These are phyloP conservation scores for Mormyrus hasselquistii DNA, from an alignment of 2,797 vertebrate species.

Conservation along the genomic window DNA sequence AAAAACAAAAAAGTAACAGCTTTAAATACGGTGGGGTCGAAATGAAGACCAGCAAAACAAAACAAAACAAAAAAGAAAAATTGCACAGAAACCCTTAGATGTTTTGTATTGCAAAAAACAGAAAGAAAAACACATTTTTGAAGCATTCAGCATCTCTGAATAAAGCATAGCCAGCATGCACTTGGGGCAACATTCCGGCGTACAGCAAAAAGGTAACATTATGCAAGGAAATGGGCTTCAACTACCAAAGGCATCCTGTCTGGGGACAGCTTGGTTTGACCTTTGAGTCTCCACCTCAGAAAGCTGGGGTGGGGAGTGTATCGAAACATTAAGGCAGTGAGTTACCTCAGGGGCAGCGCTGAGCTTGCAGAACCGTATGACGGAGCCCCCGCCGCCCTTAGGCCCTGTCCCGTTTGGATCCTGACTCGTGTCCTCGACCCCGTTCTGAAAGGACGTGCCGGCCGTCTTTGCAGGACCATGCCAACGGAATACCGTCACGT, in stretches of 20 bases:
- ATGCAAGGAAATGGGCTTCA: neutral
- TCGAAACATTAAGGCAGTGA: constrained; percentile 2
- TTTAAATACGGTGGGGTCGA: neutral
- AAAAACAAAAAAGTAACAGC: neutral
- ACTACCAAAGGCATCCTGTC: neutral
- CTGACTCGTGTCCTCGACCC: neutral
- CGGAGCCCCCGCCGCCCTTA: neutral
- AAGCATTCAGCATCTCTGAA: constrained; percentile 7
- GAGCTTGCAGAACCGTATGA: neutral
- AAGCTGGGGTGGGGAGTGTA: neutral
- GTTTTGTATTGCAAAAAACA: neutral
- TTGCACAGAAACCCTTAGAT: neutral
- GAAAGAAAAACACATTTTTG: neutral
- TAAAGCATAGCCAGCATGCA: neutral
- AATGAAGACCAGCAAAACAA: neutral
- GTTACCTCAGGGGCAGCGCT: neutral
- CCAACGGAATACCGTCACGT: neutral
- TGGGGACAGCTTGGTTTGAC: neutral
- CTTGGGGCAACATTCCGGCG: neutral
- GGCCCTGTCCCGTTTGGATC: neutral
- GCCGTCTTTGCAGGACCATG: neutral
- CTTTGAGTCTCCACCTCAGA: constrained; percentile 1
- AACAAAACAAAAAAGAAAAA: neutral
- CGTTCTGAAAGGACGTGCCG: neutral
- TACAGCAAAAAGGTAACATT: neutral